phyloP scores from a whole-genome alignment of 2,113 vertebrate species.

The Nyctereutes procyonoides region DNA sequence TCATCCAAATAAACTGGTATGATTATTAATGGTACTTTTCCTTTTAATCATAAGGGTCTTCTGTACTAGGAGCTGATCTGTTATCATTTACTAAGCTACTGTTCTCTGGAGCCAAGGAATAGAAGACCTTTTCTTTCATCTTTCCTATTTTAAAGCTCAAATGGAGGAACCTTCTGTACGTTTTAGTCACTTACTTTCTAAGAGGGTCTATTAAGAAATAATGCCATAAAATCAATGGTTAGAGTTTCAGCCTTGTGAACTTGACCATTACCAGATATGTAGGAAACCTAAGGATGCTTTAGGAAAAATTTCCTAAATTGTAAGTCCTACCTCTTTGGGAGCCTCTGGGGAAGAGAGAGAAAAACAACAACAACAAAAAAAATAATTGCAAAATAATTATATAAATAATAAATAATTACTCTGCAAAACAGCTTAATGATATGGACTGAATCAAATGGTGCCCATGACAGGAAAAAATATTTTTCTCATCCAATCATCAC shows the following conservation, averaged over 20 bases:
- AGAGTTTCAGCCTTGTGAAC: background rate
- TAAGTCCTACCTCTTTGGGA: background rate
- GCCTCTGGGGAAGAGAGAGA: background rate
- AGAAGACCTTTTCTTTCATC: slow-evolving; percentile 62
- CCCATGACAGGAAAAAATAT: background rate
- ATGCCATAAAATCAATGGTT: slow-evolving; percentile 62
- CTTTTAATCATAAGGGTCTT: slow-evolving; percentile 58
- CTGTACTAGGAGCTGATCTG: slow-evolving; percentile 14
- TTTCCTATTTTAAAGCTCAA: slow-evolving; percentile 68
- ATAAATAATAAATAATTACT: background rate
- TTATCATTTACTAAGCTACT: slow-evolving; percentile 22
- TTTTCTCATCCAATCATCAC: background rate
- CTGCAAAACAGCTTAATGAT: background rate
- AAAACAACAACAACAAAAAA: background rate
- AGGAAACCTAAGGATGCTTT: slow-evolving; percentile 2
- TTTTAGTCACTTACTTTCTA: slow-evolving; percentile 14
- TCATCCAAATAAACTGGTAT: slow-evolving; percentile 37
- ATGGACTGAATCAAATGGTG: background rate
- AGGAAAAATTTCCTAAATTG: slow-evolving; percentile 43
- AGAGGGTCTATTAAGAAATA: slow-evolving; percentile 40
- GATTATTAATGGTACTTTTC: slow-evolving; percentile 5
- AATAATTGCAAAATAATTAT: too few relatives aligned
- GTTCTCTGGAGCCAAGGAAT: slow-evolving; percentile 40
- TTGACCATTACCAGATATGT: background rate
- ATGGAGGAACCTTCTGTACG: background rate